Percentiles rank a stretch among this genome's conserved stretches.
phyloP scores from a whole-genome alignment of 2,113 vertebrate species.

The Tinamus guttatus region DNA sequence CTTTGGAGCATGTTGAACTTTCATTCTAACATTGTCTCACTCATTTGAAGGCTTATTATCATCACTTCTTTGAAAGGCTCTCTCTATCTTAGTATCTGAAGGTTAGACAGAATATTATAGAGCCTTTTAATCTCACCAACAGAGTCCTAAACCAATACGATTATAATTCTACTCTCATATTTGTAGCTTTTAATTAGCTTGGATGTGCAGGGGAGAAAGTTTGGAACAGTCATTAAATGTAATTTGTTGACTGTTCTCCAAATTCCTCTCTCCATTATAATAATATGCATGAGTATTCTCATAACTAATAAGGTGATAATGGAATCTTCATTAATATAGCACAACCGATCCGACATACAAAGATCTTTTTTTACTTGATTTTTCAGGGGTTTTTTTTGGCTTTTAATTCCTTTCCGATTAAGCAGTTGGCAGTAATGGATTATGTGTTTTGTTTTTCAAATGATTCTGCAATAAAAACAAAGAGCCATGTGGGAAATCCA shows the following conservation, averaged over 20 bases:
- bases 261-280: constrained; percentile 35
- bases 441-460: constrained; percentile 30
- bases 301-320: constrained; percentile 24
- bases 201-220: constrained; percentile 3
- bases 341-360: neutral
- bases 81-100: constrained; percentile 58
- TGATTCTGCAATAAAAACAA: neutral
- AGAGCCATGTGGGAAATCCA: neutral
- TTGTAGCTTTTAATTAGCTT: constrained; percentile 56
- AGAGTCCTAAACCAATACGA: neutral
- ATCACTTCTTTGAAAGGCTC: constrained; percentile 59
- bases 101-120: neutral
- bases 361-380: neutral
- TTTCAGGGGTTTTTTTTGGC: neutral
- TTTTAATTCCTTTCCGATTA: neutral
- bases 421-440: neutral
- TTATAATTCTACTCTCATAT: neutral
- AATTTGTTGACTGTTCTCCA: constrained; percentile 13
- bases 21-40: constrained; percentile 36
- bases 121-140: neutral
- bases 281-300: neutral
- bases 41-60: constrained; percentile 4
- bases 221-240: constrained; percentile 23
- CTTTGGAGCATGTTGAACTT: constrained; percentile 49
- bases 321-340: neutral